Base-by-base conservation (phyloP, 1,140 invertebrate genomes). In the Hyles euphorbiae region DNA sequence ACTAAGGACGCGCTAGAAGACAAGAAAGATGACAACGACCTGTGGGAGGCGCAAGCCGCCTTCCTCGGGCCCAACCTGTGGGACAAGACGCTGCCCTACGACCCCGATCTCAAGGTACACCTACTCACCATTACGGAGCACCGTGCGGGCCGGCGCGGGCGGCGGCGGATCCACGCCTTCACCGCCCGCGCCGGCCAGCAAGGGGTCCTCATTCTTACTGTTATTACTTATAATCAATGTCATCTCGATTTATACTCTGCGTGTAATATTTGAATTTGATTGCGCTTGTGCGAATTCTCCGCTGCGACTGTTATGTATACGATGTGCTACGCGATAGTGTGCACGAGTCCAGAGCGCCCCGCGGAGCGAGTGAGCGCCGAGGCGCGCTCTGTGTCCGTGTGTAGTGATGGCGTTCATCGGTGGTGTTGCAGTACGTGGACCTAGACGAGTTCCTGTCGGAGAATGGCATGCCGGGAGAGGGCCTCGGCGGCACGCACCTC, bases 361-460 rank as follows among this genome's bases (percentile, higher is more conserved):
- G 67, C 56, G 34, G 9, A 8, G 34, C 44, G 61, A 34, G 50
- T 8, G 50, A 12, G 50, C n/a, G 8, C 8, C n/a, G 34, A 7
- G 32, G 50, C n/a, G 32, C 8, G 6, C 4, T 11, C 8, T 54
- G 52, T 54, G 52, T 7, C 53, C 45, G 48, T 45, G 59, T 65
- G 61, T 65, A 22, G 22, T 22, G 22, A 22, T 22, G 22, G 22
- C 22, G 22, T 22, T 22, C 72, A 53, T 62, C 56, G 60, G 48
- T 67, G 61, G 34, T 70, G 81, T 92, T 95, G 74, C 92, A 97
- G 94, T 98, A 98, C 89, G 96, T 98, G 91, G 97, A 98, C 90
- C 91, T 98, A 90, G 97, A 98, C 90, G 97, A 98, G 90, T 98
- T 98, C 90, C 92, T 98, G 68, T 96, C 95, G 67, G 97, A 98